These are phyloP conservation scores for Planococcus citri DNA, from an alignment of 1,140 invertebrate species.

Conservation along the genomic window DNA sequence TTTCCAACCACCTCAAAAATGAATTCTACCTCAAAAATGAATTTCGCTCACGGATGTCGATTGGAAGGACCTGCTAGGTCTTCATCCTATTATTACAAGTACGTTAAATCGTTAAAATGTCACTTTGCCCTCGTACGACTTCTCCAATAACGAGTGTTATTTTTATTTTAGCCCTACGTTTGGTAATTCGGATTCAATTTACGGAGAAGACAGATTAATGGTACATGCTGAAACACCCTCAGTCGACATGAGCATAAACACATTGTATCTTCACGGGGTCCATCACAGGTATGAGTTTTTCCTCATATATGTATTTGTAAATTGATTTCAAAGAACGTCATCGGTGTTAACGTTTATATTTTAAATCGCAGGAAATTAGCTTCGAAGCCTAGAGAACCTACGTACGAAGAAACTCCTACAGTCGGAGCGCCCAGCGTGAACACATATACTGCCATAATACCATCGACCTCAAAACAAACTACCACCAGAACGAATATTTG, in stretches of 20 bases:
- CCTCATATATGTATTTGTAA: too few species aligned
- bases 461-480: not conserved
- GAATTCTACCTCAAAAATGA: not conserved
- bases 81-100: constrained; percentile 7
- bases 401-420: not conserved
- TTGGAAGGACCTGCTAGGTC: not conserved
- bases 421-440: not conserved
- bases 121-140: too few species aligned
- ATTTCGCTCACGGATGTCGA: not conserved
- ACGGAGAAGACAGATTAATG: not conserved
- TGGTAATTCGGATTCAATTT: not conserved
- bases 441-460: not conserved
- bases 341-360: too few species aligned
- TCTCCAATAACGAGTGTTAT: not conserved
- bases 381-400: not conserved
- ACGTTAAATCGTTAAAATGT: not conserved
- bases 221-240: not conserved
- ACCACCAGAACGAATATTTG: not conserved
- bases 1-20: not conserved
- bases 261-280: not conserved
- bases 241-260: constrained; percentile 8
- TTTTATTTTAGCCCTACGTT: not conserved
- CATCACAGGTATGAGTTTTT: not conserved
- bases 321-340: not conserved
- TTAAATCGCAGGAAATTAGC: not conserved